These are phyloP conservation scores for Sapajus apella DNA, from an alignment of 2,113 vertebrate species.

Conservation along the genomic window DNA sequence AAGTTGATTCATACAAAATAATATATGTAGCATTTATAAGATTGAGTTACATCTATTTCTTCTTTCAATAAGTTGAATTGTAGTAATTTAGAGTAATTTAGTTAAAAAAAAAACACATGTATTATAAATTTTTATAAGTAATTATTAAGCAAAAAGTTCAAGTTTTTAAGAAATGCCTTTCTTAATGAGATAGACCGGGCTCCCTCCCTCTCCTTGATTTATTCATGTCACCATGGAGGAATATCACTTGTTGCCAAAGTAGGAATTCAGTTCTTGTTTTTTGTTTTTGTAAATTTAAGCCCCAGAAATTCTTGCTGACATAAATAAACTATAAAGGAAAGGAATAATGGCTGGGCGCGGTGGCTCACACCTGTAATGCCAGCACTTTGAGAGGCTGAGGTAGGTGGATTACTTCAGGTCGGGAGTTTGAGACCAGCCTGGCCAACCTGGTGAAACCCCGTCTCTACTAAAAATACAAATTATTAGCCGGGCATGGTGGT, in stretches of 20 bases:
- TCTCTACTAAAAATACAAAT: no score
- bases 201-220: background rate
- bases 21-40: background rate
- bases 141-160: background rate
- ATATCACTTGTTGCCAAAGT: background rate
- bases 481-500: no score
- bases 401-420: no score
- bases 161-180: background rate
- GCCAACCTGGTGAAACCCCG: no score
- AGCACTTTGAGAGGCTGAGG: no score
- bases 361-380: no score
- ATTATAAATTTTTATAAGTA: constrained; percentile 25
- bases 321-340: background rate
- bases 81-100: background rate
- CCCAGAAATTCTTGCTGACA: background rate
- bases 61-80: background rate
- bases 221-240: background rate
- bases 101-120: background rate
- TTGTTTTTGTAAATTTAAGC: constrained; percentile 30
- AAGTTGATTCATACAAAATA: constrained; percentile 14
- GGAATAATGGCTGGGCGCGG: background rate
- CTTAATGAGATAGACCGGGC: background rate
- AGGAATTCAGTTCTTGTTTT: background rate
- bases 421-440: no score
- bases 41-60: background rate